phyloP scores from a whole-genome alignment of 92 coral and sea anemone genomes.

The Epizoanthus fatuus region DNA sequence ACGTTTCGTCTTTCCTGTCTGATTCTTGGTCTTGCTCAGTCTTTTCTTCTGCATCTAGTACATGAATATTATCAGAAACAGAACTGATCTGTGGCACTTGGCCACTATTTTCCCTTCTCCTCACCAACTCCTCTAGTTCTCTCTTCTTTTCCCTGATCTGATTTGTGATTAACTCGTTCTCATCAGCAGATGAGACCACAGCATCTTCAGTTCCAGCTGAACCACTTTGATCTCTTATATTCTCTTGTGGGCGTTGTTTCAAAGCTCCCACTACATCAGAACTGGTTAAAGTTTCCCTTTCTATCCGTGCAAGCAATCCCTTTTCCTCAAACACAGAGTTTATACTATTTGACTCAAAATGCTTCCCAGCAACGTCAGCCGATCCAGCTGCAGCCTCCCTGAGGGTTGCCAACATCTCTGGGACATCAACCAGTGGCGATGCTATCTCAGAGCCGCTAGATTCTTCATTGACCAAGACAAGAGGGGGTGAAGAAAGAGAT shows the following conservation, averaged over 20 bases:
- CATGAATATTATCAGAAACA: not conserved
- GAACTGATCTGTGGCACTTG: not conserved
- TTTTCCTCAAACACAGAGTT: not conserved
- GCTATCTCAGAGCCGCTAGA: conserved; percentile 62
- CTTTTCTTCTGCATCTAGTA: not conserved
- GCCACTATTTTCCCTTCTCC: conserved; percentile 40
- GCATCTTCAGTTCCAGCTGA: not conserved
- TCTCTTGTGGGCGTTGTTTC: not conserved
- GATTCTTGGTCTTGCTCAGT: not conserved
- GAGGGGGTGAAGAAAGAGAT: conserved; percentile 15
- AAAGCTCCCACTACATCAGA: not conserved
- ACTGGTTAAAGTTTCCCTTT: not conserved
- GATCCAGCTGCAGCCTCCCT: not conserved
- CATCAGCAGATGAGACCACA: not conserved
- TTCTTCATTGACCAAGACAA: conserved; percentile 48
- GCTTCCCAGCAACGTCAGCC: not conserved
- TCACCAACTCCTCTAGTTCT: conserved; percentile 59
- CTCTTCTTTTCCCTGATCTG: conserved; percentile 61
- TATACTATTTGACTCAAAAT: not conserved
- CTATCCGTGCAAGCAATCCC: not conserved
- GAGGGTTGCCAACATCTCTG: conserved; percentile 32
- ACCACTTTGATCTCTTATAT: not conserved
- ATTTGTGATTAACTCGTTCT: conserved; percentile 23
- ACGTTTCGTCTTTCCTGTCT: not conserved
- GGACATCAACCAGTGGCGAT: conserved; percentile 65